Evolutionary conservation across 2,113 vertebrate genomes (phyloP).

Genomic region (Bufo bufo): DNA sequence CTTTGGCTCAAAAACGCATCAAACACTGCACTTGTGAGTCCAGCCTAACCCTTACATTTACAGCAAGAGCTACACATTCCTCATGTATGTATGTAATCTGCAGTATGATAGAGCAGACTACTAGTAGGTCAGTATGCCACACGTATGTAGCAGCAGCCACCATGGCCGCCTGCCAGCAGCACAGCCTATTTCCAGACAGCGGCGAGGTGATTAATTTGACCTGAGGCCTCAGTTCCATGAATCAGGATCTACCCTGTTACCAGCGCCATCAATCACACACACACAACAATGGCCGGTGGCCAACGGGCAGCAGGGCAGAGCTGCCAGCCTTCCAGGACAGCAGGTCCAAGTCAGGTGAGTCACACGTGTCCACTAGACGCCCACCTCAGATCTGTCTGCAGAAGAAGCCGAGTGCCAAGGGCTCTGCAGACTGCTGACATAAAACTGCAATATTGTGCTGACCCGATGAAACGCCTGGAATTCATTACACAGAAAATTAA

Average conservation of each 20-base stretch:
- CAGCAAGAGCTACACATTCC: too few species aligned
- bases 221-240: not conserved
- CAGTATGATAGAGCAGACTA: not conserved
- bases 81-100: not conserved
- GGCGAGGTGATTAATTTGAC: not conserved
- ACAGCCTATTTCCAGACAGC: not conserved
- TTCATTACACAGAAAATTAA: conserved; percentile 33
- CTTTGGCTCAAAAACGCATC: too few species aligned
- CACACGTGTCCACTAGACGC: conserved; percentile 19
- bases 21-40: too few species aligned
- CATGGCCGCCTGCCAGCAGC: not conserved
- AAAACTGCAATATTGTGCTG: conserved; percentile 31
- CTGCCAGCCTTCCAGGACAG: not conserved
- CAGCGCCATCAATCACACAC: conserved; percentile 12
- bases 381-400: conserved; percentile 2
- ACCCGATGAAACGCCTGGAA: conserved; percentile 27
- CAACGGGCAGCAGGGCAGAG: not conserved
- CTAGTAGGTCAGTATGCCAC: not conserved
- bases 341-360: conserved; percentile 2
- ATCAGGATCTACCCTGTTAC: conserved; percentile 15
- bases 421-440: conserved; percentile 36
- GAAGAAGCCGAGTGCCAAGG: conserved; percentile 5
- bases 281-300: not conserved
- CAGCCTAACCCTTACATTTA: too few species aligned
- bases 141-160: not conserved